Conservation (phyloP, 53 echinoderm and acorn worm genomes). For the Patiria pectinifera region DNA sequence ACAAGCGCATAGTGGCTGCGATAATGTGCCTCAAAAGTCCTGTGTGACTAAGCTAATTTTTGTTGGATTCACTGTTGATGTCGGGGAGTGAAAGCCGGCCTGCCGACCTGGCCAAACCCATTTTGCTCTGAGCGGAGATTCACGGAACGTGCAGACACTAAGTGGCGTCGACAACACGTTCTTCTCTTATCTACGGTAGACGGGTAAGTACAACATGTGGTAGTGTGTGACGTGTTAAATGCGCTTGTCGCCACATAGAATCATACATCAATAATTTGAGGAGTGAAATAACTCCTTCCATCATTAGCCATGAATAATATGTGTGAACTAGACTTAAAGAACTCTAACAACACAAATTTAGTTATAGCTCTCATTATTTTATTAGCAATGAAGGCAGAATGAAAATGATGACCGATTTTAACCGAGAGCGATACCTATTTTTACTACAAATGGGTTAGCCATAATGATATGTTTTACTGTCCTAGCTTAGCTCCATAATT, state of each 20-base stretch:
- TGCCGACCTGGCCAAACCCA: not conserved
- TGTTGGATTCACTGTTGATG: constrained; percentile 36
- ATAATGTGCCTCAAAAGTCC: constrained; percentile 22
- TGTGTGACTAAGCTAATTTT: not conserved
- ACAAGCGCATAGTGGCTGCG: not conserved
- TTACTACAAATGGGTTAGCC: too few species aligned
- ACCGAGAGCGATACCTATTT: too few species aligned
- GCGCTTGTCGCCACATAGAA: not conserved
- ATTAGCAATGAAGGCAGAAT: too few species aligned
- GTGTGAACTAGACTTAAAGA: too few species aligned
- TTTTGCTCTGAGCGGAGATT: not conserved
- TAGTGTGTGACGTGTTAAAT: constrained; percentile 41
- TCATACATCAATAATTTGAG: not conserved
- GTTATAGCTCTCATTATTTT: too few species aligned
- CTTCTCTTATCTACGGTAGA: constrained; percentile 5
- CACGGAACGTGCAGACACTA: constrained; percentile 15
- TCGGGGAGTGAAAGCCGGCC: constrained; percentile 12
- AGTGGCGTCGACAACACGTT: constrained; percentile 54
- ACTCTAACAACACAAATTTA: too few species aligned
- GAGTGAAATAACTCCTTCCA: too few species aligned
- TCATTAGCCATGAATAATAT: too few species aligned
- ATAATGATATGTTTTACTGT: too few species aligned
- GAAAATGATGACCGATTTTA: too few species aligned
- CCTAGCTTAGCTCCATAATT: too few species aligned
- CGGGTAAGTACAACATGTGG: constrained; percentile 47